Percentiles rank a stretch among this genome's conserved stretches.
Conservation (phyloP, 1,140 invertebrate genomes). For the Megathymus violae region DNA sequence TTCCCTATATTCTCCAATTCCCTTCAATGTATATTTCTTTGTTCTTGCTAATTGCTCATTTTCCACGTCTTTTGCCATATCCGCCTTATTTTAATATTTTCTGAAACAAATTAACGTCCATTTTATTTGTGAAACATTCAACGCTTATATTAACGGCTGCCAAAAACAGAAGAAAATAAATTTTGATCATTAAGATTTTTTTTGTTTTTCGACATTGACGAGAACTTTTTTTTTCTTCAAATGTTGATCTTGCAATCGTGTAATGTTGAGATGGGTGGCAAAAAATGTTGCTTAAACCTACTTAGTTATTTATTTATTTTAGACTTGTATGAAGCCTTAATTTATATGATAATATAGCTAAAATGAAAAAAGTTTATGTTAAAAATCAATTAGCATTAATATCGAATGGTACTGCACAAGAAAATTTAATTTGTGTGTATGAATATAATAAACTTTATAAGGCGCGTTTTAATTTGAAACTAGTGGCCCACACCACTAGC, state of each 20-base stretch:
- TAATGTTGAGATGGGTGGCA: background rate
- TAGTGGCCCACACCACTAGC: too few species aligned
- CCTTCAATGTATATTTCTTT: conserved; percentile 24
- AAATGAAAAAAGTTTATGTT: too few species aligned
- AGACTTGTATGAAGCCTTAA: too few species aligned
- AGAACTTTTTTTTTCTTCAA: background rate
- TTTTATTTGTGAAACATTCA: conserved; percentile 29
- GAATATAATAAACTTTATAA: too few species aligned
- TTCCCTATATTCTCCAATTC: conserved; percentile 20
- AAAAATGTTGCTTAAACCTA: background rate
- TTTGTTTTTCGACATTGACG: background rate
- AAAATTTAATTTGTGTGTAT: too few species aligned
- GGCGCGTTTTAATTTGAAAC: too few species aligned
- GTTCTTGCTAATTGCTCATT: conserved; percentile 28
- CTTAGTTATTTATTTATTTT: background rate
- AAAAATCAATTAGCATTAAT: too few species aligned
- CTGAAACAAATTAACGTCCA: conserved; percentile 23
- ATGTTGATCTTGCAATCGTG: background rate
- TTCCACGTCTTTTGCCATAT: conserved; percentile 21
- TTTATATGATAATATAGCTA: too few species aligned
- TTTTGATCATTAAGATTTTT: conserved; percentile 7
- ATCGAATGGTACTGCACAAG: too few species aligned
- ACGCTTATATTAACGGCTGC: conserved; percentile 14
- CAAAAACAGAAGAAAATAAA: conserved; percentile 3
- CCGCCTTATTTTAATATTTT: conserved; percentile 20